Evolutionary conservation across 1,140 invertebrate species (phyloP), one percentile per base, ranked within the genome.

Genomic region (Diorhabda elongata): DNA sequence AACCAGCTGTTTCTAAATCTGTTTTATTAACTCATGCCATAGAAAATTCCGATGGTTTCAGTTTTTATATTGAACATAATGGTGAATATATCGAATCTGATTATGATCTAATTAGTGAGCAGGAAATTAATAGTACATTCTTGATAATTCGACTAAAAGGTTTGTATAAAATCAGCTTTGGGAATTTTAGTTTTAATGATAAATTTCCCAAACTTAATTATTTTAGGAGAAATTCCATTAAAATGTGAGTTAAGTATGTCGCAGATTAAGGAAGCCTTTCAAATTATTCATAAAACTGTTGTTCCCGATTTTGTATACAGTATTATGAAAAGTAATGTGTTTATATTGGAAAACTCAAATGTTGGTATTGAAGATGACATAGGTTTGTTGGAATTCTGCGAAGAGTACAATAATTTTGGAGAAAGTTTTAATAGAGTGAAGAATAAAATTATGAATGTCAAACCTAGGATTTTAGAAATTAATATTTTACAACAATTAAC

Each of bases 21-120:
- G 68, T 69, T 11, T 61, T 69, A 61, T 66, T 64, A 66, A 81
- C 84, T 71, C 74, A 89, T 84, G 86, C 89, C 77, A 87, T 91
- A 72, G 89, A 91, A 79, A 87, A 91, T 66, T 91, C 90, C 61
- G 90, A 91, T 77, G 26, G 85, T 26, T 75, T 91, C 62, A 82
- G 86, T 75, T 84, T 89, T 7, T 87, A 87, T 70, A 87, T 90
- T 76, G 85, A 90, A 69, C 85, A 89, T 9, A 90, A 92, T 82
- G 88, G 90, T 70, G 89, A 89, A 76, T 82, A 92, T 67, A 86
- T 90, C 78, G 82, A 85, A 69, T 85, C 86, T 3, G 56, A 62
- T 44, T 71, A 63, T 63, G 57, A 44, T 60, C 7, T 56, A 5
- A 52, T 92, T 69, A 84, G 81, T 61, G 83, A 85, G 73, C 82